phyloP scores from a whole-genome alignment of 2,888 invertebrate genomes.

The Hemicrepidius hirtus region DNA sequence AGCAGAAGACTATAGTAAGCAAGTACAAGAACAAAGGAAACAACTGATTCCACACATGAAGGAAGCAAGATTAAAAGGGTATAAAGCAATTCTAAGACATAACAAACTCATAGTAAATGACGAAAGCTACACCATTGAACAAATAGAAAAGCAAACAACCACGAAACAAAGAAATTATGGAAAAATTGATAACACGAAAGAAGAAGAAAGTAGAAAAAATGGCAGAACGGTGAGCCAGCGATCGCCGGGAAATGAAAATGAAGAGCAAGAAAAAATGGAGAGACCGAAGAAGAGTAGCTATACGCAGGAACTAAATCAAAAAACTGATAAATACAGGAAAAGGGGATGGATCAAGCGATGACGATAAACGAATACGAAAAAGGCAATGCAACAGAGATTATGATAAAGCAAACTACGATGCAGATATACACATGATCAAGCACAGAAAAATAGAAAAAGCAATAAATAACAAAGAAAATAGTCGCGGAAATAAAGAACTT shows the following conservation, averaged over 20 bases:
- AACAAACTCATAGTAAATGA: constrained; percentile 19
- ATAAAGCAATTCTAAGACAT: constrained; percentile 1
- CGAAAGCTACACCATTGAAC: constrained; percentile 14
- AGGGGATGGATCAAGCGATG: constrained; percentile 27
- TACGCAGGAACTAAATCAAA: neutral
- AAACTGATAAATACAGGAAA: constrained; percentile 21
- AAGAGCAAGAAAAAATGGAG: constrained; percentile 4
- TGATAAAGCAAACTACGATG: neutral
- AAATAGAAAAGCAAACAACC: constrained; percentile 4
- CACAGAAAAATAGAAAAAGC: constrained; percentile 14
- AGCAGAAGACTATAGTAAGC: constrained; percentile 33
- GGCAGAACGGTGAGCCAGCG: constrained; percentile 15
- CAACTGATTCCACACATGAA: constrained; percentile 26
- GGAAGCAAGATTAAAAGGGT: constrained; percentile 25
- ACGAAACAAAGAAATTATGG: neutral
- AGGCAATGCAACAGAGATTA: constrained; percentile 25
- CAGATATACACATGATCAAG: neutral
- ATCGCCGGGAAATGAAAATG: constrained; percentile 21
- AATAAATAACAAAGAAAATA: constrained; percentile 28
- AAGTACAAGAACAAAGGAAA: constrained; percentile 36
- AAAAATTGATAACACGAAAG: constrained; percentile 2
- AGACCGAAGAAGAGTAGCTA: constrained; percentile 23
- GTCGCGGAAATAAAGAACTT: constrained; percentile 1
- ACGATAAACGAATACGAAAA: constrained; percentile 25
- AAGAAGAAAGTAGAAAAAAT: constrained; percentile 15